Percentiles rank a stretch among this genome's conserved stretches.
Conservation (phyloP, 2,113 vertebrate genomes). For the Rafetus swinhoei region DNA sequence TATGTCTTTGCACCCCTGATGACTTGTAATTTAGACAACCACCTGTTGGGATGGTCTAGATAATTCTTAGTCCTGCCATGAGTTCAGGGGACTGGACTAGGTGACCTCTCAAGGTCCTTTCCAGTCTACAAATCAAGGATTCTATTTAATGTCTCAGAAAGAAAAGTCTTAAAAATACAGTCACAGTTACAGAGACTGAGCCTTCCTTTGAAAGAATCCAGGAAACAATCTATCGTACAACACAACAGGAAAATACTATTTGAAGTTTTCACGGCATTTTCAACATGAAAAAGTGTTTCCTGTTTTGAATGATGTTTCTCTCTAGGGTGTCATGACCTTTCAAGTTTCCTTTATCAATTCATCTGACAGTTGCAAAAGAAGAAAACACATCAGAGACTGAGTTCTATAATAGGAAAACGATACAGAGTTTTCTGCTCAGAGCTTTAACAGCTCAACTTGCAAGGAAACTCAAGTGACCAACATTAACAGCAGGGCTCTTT, state of each 20-base stretch:
- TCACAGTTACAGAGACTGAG: neutral
- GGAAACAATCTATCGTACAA: neutral
- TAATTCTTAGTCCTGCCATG: no score
- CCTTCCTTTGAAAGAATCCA: neutral
- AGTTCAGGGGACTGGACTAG: no score
- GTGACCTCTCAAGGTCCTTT: no score
- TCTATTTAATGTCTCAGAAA: neutral
- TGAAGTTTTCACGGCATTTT: neutral
- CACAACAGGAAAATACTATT: neutral
- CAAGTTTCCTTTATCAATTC: neutral
- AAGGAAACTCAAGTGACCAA: neutral
- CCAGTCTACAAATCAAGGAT: no score
- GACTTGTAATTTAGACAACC: neutral
- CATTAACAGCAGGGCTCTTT: neutral
- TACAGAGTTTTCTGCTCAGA: neutral
- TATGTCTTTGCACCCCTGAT: neutral
- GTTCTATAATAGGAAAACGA: neutral
- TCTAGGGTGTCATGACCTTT: neutral
- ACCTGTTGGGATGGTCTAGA: no score
- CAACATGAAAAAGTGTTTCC: neutral
- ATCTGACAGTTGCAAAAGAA: neutral
- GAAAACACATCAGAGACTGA: neutral
- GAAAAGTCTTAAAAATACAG: neutral
- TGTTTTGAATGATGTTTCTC: neutral
- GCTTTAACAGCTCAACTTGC: neutral